Base-by-base conservation (phyloP, 2,888 invertebrate genomes). In the Microplitis manilae region DNA sequence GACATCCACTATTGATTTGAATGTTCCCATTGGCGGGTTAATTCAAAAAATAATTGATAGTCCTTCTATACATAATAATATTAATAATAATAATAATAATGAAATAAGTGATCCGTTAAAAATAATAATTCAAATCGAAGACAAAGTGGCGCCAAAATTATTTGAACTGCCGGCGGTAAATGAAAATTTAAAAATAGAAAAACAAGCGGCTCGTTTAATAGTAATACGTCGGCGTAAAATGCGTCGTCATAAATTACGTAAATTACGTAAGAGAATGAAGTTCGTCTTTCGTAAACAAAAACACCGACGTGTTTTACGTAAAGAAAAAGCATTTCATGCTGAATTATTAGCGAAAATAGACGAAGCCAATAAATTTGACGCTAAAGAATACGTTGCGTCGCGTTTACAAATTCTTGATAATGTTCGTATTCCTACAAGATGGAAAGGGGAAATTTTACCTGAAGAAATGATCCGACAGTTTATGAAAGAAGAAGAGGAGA, bases 191-290 rank as follows among this genome's bases (percentile, higher is more conserved):
- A 88, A 88, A 15, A 91, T 92, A 70, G 94, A 94, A 86, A 95
- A 94, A 86, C 93, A 94, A 85, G 96, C 96, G 0, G 93, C 92
- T 0, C 91, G 95, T 73, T 89, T 96, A 77, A 94, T 96, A 81
- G 94, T 95, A 0, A 96, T 96, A 59, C 92, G 97, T 70, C 91
- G 94, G 71, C 93, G 93, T 74, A 97, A 97, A 90, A 97, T 97
- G 96, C 96, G 94, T 89, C 96, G 94, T 84, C 97, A 97, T 86
- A 95, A 96, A 88, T 90, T 95, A 68, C 94, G 90, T 88, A 97
- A 97, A 90, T 90, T 96, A 75, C 92, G 95, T 81, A 96, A 95
- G 87, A 93, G 92, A 85, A 95, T 96, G 95, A 94, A 94, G 84
- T 94, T 93, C 88, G 92, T 93, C 79, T 94, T 94, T 94, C 94